These are phyloP conservation scores for Tyria jacobaeae DNA, from an alignment of 2,888 invertebrate genomes.

Conservation along the genomic window DNA sequence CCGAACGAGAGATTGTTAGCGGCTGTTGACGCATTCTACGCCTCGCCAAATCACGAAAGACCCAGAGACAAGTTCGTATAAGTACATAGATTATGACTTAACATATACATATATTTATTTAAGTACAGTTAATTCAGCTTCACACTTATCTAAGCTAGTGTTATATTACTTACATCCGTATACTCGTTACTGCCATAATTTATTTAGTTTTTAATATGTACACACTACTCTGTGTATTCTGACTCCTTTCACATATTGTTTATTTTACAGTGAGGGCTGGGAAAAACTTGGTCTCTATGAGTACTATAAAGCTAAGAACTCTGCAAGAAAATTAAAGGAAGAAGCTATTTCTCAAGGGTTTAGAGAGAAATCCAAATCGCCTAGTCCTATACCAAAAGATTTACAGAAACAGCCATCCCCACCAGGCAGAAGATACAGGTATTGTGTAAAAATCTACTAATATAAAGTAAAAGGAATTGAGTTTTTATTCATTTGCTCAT, in stretches of 20 bases:
- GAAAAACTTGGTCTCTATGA: conserved; percentile 99
- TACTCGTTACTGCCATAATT: too few relatives aligned
- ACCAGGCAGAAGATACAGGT: conserved; percentile 91
- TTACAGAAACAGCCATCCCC: conserved; percentile 90
- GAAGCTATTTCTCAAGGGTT: conserved; percentile 91
- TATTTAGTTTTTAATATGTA: too few relatives aligned
- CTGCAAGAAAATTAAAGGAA: conserved; percentile 95
- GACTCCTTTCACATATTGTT: neutral
- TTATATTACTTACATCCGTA: too few relatives aligned
- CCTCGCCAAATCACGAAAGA: conserved; percentile 96
- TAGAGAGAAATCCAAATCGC: conserved; percentile 91
- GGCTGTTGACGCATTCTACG: conserved; percentile 98
- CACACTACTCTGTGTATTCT: too few relatives aligned
- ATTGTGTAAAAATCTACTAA: conserved; percentile 23
- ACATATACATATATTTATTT: too few relatives aligned
- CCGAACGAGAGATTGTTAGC: conserved; percentile 97
- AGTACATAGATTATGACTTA: neutral
- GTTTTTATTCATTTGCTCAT: neutral
- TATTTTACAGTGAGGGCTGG: conserved; percentile 94
- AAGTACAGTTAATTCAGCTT: too few relatives aligned
- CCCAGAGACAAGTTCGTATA: conserved; percentile 94
- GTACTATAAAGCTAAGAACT: conserved; percentile 98
- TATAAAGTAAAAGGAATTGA: neutral
- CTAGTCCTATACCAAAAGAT: conserved; percentile 92
- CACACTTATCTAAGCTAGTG: too few relatives aligned